Conservation (phyloP, 2,113 vertebrate genomes). For the Apeltes quadracus region DNA sequence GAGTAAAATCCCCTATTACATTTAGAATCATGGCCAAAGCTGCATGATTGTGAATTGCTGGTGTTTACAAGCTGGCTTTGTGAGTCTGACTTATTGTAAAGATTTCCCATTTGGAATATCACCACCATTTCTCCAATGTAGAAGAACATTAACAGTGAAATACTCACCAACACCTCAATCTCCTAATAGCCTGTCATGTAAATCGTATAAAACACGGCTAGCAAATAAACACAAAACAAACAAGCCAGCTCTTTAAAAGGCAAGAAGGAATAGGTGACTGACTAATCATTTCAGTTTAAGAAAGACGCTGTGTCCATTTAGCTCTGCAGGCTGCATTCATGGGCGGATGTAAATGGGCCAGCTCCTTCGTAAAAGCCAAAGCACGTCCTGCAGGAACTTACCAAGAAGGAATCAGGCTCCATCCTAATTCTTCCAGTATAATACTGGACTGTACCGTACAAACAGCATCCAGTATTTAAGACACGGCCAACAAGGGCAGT, state of each 20-base stretch:
- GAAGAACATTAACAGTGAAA: constrained; percentile 5
- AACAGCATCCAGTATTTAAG: constrained; percentile 55
- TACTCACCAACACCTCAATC: constrained; percentile 9
- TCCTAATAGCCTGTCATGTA: constrained; percentile 13
- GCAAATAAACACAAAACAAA: constrained; percentile 35
- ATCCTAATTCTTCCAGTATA: constrained; percentile 43
- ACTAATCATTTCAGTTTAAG: constrained; percentile 31
- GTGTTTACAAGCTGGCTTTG: constrained; percentile 8
- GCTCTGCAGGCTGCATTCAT: constrained; percentile 22
- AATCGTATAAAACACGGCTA: not conserved
- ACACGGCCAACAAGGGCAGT: constrained; percentile 40
- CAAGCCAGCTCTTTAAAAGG: constrained; percentile 8
- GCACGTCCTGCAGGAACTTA: constrained; percentile 31
- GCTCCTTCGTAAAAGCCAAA: constrained; percentile 21
- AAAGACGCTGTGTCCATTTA: constrained; percentile 18
- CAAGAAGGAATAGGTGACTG: constrained; percentile 21
- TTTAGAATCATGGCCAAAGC: constrained; percentile 35
- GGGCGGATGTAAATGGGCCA: constrained; percentile 12
- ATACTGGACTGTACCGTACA: constrained; percentile 17
- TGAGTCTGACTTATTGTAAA: constrained; percentile 20
- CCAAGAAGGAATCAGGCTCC: constrained; percentile 24
- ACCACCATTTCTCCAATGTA: constrained; percentile 28
- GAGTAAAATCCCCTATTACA: constrained; percentile 38
- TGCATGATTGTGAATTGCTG: constrained; percentile 45
- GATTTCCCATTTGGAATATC: constrained; percentile 48